phyloP scores from a whole-genome alignment of 2,113 vertebrate genomes.

The Diadophis punctatus region DNA sequence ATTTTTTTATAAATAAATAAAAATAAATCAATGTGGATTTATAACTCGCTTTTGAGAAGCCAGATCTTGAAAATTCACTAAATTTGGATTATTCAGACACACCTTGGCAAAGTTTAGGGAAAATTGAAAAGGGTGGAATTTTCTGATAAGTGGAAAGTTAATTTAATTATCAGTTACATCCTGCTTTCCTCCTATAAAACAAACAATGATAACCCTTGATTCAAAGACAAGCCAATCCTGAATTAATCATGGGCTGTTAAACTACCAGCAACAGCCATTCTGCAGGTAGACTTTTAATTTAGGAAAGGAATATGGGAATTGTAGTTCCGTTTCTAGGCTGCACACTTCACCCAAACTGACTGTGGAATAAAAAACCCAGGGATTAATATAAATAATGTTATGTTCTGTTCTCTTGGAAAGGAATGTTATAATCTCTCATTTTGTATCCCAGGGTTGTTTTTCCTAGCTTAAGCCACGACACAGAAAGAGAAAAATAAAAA shows the following conservation, averaged over 20 bases:
- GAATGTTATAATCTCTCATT: neutral
- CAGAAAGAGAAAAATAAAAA: neutral
- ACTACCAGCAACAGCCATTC: neutral
- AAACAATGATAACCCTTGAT: neutral
- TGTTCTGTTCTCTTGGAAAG: neutral
- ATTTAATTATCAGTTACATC: neutral
- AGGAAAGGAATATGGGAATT: neutral
- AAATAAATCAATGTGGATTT: no score
- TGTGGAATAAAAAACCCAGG: neutral
- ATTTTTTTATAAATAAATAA: no score
- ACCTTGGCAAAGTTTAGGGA: neutral
- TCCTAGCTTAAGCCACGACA: neutral
- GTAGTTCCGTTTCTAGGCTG: neutral
- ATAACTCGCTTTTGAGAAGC: neutral
- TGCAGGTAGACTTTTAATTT: neutral
- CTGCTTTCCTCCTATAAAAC: no score
- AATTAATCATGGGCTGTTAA: neutral
- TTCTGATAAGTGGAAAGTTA: neutral
- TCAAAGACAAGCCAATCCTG: neutral
- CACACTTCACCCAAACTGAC: neutral
- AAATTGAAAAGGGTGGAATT: neutral
- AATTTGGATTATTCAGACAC: neutral
- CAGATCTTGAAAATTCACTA: neutral
- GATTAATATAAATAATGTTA: neutral
- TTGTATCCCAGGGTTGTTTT: neutral